Percentiles rank a stretch among this genome's conserved stretches.
Evolutionary conservation across 2,797 vertebrate species (phyloP).

Genomic region (Enteromius mattozi): DNA sequence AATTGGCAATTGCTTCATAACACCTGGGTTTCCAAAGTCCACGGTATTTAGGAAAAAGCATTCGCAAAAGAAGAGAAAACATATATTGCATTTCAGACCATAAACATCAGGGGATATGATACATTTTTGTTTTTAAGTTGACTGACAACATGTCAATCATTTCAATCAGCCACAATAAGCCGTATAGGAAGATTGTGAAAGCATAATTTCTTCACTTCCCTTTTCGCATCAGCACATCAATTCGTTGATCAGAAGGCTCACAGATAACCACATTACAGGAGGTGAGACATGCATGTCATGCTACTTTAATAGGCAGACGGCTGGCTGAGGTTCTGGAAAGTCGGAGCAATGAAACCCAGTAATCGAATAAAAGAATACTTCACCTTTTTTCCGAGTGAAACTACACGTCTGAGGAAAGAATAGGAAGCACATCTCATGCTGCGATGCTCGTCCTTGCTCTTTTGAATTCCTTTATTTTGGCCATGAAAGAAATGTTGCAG

Average conservation of each 20-base stretch:
- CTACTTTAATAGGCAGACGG: neutral
- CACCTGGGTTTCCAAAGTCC: constrained; percentile 30
- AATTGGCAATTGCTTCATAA: constrained; percentile 26
- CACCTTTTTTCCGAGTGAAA: constrained; percentile 55
- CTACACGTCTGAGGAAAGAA: constrained; percentile 39
- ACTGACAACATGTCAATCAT: constrained; percentile 12
- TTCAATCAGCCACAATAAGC: neutral
- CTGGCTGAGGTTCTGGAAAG: neutral
- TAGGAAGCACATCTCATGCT: constrained; percentile 27
- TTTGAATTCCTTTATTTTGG: constrained; percentile 44
- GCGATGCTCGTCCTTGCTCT: constrained; percentile 29
- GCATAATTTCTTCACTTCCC: neutral
- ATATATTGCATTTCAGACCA: constrained; percentile 15
- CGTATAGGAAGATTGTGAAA: neutral
- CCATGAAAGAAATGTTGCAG: constrained; percentile 34
- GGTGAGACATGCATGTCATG: neutral
- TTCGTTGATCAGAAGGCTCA: neutral
- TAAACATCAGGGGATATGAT: neutral
- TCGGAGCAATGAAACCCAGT: constrained; percentile 37
- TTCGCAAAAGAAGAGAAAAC: neutral
- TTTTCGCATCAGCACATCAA: neutral
- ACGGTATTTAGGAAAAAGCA: neutral
- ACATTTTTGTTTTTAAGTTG: neutral
- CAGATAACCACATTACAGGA: neutral
- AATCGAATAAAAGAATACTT: constrained; percentile 49